Evolutionary conservation across 2,113 vertebrate species (phyloP).

Genomic region (Nestor notabilis): DNA sequence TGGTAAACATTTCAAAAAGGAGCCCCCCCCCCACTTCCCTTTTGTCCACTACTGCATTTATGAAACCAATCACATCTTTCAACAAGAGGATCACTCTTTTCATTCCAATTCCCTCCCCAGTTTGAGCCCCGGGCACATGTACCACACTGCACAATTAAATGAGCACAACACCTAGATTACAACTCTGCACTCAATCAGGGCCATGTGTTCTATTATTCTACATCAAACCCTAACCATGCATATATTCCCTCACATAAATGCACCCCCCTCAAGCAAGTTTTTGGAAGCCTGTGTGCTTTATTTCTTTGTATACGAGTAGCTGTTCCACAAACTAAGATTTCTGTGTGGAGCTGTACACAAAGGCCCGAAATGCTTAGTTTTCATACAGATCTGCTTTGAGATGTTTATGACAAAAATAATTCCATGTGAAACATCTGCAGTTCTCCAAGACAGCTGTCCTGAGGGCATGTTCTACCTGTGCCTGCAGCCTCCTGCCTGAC

Average conservation of each 20-base stretch:
- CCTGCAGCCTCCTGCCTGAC: not conserved
- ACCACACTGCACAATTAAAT: slow-evolving; percentile 58
- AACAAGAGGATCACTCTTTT: slow-evolving; percentile 59
- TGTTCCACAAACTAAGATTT: not conserved
- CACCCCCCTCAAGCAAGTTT: not conserved
- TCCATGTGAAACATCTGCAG: not conserved
- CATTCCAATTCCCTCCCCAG: not conserved
- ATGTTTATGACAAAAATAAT: not conserved
- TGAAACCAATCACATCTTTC: slow-evolving; percentile 48
- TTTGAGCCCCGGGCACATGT: not conserved
- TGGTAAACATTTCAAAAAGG: not conserved
- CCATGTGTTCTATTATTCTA: slow-evolving; percentile 42
- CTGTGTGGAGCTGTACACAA: not conserved
- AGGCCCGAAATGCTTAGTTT: not conserved
- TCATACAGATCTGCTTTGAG: not conserved
- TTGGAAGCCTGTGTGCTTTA: not conserved
- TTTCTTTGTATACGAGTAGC: not conserved
- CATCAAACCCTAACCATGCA: not conserved
- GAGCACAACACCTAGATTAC: slow-evolving; percentile 65
- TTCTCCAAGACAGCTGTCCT: not conserved
- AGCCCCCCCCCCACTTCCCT: not conserved
- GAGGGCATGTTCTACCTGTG: not conserved
- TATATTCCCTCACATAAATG: not conserved
- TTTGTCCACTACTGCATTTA: slow-evolving; percentile 40
- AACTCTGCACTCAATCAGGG: slow-evolving; percentile 4